Base-by-base conservation (phyloP, 1,140 invertebrate genomes). In the Macrosteles quadrilineatus region DNA sequence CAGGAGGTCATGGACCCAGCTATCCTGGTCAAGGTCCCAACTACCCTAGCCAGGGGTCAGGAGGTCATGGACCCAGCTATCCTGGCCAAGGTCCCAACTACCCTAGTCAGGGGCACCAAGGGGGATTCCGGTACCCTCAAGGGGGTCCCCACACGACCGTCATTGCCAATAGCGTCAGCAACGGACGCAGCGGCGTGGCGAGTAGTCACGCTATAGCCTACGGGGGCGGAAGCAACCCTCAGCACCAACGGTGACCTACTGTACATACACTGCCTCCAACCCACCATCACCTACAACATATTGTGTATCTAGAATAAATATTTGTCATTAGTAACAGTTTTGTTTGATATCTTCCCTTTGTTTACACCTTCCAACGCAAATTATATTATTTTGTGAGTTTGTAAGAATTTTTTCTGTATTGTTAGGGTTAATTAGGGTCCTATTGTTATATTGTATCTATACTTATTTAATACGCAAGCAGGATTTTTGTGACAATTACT, bases 151-250 rank as follows among this genome's bases (percentile, higher is more conserved):
- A 63, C 40, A 83, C 83, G n/a, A 88, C 87, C 9, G 87, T 87
- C 45, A 85, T 87, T 43, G 88, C 88, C 57, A 88, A 88, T 78
- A 87, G 87, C 62, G 88, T 86, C 79, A 89, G 86, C 81, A 88
- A 85, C 29, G 88, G 86, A 19, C 84, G 83, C 72, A 85, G 87
- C 3, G 88, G 87, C 23, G 84, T 88, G 0, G 88, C 88, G 43
- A 87, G 85, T 32, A 88, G 87, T 74, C 87, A 89, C 73, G 88
- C 88, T 9, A 88, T 87, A 3, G 87, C 87, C 11, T 90, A 89
- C 74, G 87, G 87, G 29, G 82, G 83, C 27, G 31, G 67, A 19
- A 57, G 67, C 1, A 64, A 53, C 1, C 59, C 19, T n/a, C 29
- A 68, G 45, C 62, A 64, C 17, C 27, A 17, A 0, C 65, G 36